These are phyloP conservation scores for Madoqua kirkii DNA, from an alignment of 2,113 vertebrate genomes.

Conservation along the genomic window DNA sequence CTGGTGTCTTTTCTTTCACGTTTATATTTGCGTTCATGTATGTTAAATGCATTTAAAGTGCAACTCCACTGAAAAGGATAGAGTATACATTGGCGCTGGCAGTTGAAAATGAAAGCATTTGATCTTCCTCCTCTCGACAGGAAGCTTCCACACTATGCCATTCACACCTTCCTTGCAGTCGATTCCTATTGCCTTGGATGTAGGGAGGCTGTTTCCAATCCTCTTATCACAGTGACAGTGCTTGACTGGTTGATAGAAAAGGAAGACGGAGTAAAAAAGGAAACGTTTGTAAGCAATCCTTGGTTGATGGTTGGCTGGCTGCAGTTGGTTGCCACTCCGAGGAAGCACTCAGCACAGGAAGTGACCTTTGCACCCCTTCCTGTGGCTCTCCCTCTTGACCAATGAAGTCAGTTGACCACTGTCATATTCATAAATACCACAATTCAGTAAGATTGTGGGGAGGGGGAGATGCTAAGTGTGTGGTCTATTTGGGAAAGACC, in stretches of 20 bases:
- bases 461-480: not conserved
- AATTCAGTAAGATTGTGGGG: not conserved
- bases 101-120: not conserved
- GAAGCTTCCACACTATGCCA: not conserved
- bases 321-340: not conserved
- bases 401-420: not conserved
- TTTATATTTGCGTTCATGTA: not conserved
- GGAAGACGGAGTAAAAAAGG: not conserved
- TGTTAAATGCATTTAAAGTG: not conserved
- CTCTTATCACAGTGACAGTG: not conserved
- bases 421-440: not conserved
- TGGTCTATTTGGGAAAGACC: not conserved
- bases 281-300: not conserved
- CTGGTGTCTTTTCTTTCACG: not conserved
- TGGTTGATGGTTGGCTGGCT: not conserved
- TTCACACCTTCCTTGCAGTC: not conserved
- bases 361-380: not conserved
- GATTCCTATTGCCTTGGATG: not conserved
- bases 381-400: not conserved
- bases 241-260: conserved; percentile 1
- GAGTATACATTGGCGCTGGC: not conserved
- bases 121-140: not conserved
- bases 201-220: conserved; percentile 16
- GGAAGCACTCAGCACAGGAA: not conserved
- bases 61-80: not conserved